phyloP scores from a whole-genome alignment of 1,140 invertebrate genomes.

The Reticulitermes speratus region DNA sequence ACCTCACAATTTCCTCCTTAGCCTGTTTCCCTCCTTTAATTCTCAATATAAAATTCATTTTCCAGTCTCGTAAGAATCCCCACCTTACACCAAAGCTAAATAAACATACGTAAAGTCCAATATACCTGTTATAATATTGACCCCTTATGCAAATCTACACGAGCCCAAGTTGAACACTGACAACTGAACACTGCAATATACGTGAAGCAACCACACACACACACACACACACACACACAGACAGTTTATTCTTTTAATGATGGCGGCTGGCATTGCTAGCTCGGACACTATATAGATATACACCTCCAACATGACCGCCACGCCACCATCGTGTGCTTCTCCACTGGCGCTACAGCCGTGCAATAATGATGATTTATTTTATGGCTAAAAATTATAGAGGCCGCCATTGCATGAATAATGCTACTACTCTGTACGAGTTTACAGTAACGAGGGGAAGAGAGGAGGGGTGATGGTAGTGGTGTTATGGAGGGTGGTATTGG shows the following conservation, averaged over 20 bases:
- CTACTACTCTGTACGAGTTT: conserved; percentile 29
- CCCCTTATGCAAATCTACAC: too few species aligned
- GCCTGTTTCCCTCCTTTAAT: too few species aligned
- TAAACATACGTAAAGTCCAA: too few species aligned
- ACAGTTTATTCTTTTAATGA: neutral
- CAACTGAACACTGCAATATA: neutral
- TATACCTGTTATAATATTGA: too few species aligned
- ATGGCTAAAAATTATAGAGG: conserved; percentile 36
- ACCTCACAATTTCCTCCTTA: too few species aligned
- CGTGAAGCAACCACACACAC: neutral
- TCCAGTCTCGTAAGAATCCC: too few species aligned
- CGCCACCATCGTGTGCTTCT: neutral
- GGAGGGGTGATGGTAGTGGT: neutral
- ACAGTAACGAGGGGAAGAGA: conserved; percentile 30
- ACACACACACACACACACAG: too few species aligned
- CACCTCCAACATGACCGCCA: neutral
- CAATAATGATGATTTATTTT: conserved; percentile 35
- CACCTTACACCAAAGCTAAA: too few species aligned
- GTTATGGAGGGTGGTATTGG: conserved; percentile 12
- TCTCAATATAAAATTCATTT: too few species aligned
- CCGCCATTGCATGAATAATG: conserved; percentile 35
- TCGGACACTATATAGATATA: neutral
- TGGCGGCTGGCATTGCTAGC: neutral
- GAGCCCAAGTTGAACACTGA: neutral
- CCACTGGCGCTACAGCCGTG: neutral